These are phyloP conservation scores for Hypotaenidia philippensis DNA, from an alignment of 2,797 vertebrate genomes.

Conservation along the genomic window DNA sequence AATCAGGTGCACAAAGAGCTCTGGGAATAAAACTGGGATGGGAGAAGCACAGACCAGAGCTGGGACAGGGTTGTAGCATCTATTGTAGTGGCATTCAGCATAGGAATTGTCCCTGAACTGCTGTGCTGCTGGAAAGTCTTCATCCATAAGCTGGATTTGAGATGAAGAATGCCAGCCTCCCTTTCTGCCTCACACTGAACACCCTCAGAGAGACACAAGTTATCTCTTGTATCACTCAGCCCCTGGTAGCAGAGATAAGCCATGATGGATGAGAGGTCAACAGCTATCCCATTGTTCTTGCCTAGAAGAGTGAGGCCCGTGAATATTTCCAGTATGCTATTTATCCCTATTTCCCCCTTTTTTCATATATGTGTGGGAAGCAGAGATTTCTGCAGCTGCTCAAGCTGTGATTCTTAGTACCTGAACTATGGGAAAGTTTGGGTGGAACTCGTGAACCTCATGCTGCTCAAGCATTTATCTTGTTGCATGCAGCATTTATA, in stretches of 20 bases:
- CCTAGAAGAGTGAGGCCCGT: neutral
- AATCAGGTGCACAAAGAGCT: neutral
- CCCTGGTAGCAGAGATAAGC: neutral
- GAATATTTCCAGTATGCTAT: neutral
- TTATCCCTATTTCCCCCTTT: neutral
- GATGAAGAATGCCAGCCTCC: neutral
- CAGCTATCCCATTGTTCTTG: neutral
- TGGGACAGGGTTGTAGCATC: rapidly evolving
- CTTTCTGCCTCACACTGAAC: neutral
- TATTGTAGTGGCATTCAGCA: neutral
- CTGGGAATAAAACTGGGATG: neutral
- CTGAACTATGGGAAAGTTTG: neutral
- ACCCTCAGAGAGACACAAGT: rapidly evolving
- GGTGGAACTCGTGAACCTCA: neutral
- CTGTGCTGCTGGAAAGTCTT: neutral
- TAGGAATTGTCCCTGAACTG: neutral
- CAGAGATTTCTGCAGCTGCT: neutral
- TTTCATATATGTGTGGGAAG: neutral
- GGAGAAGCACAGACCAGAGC: neutral
- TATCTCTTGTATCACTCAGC: neutral
- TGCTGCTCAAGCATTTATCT: neutral
- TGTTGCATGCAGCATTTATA: neutral
- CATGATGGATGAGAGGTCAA: neutral
- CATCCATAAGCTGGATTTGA: neutral
- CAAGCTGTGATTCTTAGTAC: neutral